A percentile compares a stretch with the other conserved stretches of the same genome.
Conservation (phyloP, 2,888 invertebrate genomes). For the Sphaerophoria rueppellii region DNA sequence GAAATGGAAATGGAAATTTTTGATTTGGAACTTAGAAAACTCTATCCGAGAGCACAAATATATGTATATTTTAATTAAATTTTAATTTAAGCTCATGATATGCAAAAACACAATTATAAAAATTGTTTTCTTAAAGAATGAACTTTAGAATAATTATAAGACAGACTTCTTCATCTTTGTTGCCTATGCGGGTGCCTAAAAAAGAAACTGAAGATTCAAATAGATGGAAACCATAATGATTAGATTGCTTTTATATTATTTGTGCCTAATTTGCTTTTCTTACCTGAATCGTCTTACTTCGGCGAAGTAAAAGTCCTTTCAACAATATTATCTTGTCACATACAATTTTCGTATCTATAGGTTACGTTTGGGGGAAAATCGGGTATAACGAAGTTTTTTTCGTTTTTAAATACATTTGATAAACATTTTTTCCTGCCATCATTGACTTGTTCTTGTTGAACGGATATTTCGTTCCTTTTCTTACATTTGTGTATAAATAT, state of each 20-base stretch:
- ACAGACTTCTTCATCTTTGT: too few species aligned
- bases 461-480: too few species aligned
- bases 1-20: too few species aligned
- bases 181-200: too few species aligned
- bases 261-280: neutral
- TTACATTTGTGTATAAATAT: too few species aligned
- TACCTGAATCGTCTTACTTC: neutral
- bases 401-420: constrained; percentile 7
- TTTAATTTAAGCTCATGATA: constrained; percentile 55
- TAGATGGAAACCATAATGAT: too few species aligned
- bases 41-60: too few species aligned
- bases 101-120: constrained; percentile 31
- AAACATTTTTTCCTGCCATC: neutral
- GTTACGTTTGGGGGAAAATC: neutral
- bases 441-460: neutral
- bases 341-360: too few species aligned
- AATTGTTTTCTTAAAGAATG: constrained; percentile 1
- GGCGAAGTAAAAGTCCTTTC: neutral
- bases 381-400: neutral
- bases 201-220: neutral
- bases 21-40: too few species aligned
- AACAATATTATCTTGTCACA: neutral
- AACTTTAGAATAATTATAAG: too few species aligned
- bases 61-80: constrained; percentile 60
- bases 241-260: too few species aligned